Percentiles rank a stretch among this genome's conserved stretches.
phyloP scores from a whole-genome alignment of 2,797 vertebrate species.

The Poeciliopsis turneri region DNA sequence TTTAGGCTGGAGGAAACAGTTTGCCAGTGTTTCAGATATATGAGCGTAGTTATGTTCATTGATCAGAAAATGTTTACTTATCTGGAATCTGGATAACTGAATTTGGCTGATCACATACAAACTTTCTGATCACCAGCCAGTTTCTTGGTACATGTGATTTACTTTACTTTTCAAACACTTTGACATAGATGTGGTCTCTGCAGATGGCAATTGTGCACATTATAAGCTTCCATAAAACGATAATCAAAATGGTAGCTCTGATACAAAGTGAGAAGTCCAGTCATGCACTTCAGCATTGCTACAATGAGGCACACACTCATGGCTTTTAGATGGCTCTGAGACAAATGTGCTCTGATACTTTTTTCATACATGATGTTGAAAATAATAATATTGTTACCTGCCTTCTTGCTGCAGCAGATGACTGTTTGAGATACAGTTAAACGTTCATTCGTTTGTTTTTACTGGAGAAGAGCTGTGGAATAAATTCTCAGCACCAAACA shows the following conservation, averaged over 20 bases:
- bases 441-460: constrained; percentile 12
- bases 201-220: neutral
- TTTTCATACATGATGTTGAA: constrained; percentile 13
- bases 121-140: neutral
- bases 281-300: constrained; percentile 30
- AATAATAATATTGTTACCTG: constrained; percentile 11
- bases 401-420: constrained; percentile 7
- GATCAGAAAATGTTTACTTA: neutral
- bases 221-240: constrained; percentile 13
- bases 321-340: constrained; percentile 2
- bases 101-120: neutral
- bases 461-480: constrained; percentile 21
- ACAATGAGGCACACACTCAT: constrained; percentile 14
- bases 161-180: neutral
- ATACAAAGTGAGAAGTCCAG: constrained; percentile 25
- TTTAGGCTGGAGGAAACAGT: no score
- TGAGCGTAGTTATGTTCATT: neutral
- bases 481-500: constrained; percentile 26
- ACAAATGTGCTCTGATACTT: constrained; percentile 1
- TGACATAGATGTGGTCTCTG: neutral
- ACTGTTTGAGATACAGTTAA: constrained; percentile 9
- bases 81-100: neutral
- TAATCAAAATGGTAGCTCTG: constrained; percentile 25
- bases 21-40: no score
- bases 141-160: neutral